Conservation (phyloP, 2,888 invertebrate species). For the Eupithecia dodoneata region DNA sequence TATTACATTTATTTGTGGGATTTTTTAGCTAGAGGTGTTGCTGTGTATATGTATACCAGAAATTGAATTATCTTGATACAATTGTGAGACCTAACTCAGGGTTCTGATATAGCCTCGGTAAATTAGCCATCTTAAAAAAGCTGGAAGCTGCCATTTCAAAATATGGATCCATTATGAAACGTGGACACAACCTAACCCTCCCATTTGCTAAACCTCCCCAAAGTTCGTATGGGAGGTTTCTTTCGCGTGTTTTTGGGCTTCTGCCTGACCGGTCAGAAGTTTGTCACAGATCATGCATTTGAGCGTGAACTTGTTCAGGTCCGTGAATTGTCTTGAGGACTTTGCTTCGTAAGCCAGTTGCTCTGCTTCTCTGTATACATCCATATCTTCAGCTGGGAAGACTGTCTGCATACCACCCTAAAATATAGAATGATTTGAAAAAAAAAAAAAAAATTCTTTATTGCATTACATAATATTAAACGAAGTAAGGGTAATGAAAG, state of each 20-base stretch:
- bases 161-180: not conserved
- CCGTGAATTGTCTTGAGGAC: slow-evolving; percentile 95
- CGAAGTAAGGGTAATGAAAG: not conserved
- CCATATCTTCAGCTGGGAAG: slow-evolving; percentile 90
- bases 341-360: slow-evolving; percentile 95
- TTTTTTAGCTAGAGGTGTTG: not conserved
- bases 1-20: not conserved
- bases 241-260: slow-evolving; percentile 94
- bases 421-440: slow-evolving; percentile 14
- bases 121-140: not conserved
- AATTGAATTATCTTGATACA: not conserved
- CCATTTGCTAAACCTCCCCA: slow-evolving; percentile 87
- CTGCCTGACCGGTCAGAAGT: slow-evolving; percentile 90
- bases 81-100: not conserved
- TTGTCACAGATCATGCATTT: slow-evolving; percentile 92
- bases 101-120: not conserved
- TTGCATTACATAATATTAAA: not conserved
- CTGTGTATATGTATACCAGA: not conserved
- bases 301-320: slow-evolving; percentile 93
- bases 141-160: not conserved
- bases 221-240: slow-evolving; percentile 92
- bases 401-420: slow-evolving; percentile 91
- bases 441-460: no score
- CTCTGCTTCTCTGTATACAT: slow-evolving; percentile 90
- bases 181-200: slow-evolving; percentile 46